These are phyloP conservation scores for Halichoerus grypus DNA, from an alignment of 2,113 vertebrate genomes.

Conservation along the genomic window DNA sequence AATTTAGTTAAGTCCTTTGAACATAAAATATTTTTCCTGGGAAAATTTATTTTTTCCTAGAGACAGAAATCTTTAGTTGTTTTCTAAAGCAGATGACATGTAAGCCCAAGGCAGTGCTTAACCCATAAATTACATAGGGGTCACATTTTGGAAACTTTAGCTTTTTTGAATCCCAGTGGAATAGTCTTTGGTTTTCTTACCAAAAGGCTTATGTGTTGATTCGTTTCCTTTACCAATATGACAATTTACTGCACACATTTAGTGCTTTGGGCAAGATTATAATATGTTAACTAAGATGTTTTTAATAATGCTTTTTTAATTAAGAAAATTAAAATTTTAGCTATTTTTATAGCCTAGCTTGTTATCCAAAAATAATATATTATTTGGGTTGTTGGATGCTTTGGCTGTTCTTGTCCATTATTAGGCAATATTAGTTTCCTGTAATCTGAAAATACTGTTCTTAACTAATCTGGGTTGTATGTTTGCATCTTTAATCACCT, in stretches of 20 bases:
- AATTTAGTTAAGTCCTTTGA: conserved; percentile 57
- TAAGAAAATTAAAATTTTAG: conserved; percentile 70
- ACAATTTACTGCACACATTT: conserved; percentile 95
- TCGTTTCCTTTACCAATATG: conserved; percentile 95
- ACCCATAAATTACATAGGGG: conserved; percentile 95
- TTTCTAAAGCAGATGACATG: conserved; percentile 91
- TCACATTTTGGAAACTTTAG: conserved; percentile 95
- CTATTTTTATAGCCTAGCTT: conserved; percentile 54
- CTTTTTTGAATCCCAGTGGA: conserved; percentile 92
- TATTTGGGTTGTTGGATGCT: conserved; percentile 70
- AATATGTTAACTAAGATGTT: conserved; percentile 80
- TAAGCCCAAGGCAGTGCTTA: conserved; percentile 96
- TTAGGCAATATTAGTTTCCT: conserved; percentile 71
- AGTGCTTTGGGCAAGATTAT: conserved; percentile 90
- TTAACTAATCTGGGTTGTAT: conserved; percentile 77
- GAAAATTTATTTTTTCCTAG: conserved; percentile 79
- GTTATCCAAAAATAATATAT: conserved; percentile 64
- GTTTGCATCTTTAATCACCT: conserved; percentile 82
- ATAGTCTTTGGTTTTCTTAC: conserved; percentile 89
- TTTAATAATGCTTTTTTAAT: conserved; percentile 78
- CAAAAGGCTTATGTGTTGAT: conserved; percentile 91
- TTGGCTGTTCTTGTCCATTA: conserved; percentile 62
- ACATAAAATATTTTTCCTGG: conserved; percentile 78
- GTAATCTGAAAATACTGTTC: conserved; percentile 75
- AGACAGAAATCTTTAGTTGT: conserved; percentile 88